Conservation (phyloP, 2,113 vertebrate genomes). For the Lutjanus erythropterus region DNA sequence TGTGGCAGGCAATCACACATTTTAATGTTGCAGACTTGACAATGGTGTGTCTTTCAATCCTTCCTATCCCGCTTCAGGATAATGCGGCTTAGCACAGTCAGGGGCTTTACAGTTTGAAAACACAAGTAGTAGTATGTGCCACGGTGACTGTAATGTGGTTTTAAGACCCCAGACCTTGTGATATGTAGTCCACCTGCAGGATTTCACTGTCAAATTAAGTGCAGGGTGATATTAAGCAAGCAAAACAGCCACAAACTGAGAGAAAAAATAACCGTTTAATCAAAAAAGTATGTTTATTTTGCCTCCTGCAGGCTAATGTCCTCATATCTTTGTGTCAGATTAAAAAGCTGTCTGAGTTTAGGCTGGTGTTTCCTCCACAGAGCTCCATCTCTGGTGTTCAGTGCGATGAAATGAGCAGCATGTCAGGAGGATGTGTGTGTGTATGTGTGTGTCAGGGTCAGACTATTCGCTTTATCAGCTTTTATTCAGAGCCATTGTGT, state of each 20-base stretch:
- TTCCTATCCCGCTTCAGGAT: conserved; percentile 75
- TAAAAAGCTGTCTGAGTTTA: neutral
- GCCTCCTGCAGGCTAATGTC: neutral
- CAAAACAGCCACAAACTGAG: neutral
- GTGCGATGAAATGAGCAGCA: conserved; percentile 15
- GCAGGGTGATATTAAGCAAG: neutral
- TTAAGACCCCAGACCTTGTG: neutral
- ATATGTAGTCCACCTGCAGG: neutral
- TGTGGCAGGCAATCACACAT: fast-evolving
- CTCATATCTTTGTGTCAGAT: neutral
- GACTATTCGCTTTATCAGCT: conserved; percentile 66
- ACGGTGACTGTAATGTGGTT: neutral
- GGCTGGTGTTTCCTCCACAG: neutral
- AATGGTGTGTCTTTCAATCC: conserved; percentile 56
- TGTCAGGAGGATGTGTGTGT: too few relatives aligned
- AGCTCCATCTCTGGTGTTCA: neutral
- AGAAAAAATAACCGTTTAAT: neutral
- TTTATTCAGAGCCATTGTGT: conserved; percentile 52
- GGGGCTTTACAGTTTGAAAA: conserved; percentile 69
- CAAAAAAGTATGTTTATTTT: neutral
- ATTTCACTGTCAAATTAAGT: neutral
- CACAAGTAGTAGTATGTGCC: neutral
- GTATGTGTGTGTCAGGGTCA: conserved; percentile 61
- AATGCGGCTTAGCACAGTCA: conserved; percentile 80
- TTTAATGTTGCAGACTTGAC: neutral